Conservation (phyloP, 1,140 invertebrate genomes). For the Drosophila suzukii region DNA sequence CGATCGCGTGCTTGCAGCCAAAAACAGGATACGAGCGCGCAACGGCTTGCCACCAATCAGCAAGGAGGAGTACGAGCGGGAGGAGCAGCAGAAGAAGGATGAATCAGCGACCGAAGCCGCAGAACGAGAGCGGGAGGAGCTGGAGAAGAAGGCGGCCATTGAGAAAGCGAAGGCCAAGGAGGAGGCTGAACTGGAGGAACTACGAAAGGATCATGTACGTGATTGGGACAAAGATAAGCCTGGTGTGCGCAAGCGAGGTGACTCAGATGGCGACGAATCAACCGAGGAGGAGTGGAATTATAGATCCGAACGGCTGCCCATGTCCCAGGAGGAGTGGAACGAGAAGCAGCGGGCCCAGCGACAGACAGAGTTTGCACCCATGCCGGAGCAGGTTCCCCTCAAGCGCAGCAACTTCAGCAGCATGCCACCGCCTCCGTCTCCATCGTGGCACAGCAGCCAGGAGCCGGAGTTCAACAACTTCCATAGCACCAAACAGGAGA, state of each 20-base stretch:
- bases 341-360: slow-evolving; percentile 89
- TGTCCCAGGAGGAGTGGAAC: slow-evolving; percentile 93
- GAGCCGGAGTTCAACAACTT: slow-evolving; percentile 56
- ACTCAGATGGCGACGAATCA: slow-evolving; percentile 50
- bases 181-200: slow-evolving; percentile 84
- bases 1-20: slow-evolving; percentile 91
- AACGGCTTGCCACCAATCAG: slow-evolving; percentile 88
- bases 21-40: slow-evolving; percentile 90
- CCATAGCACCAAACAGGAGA: slow-evolving; percentile 59
- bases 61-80: slow-evolving; percentile 63
- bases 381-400: slow-evolving; percentile 41
- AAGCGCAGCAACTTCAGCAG: slow-evolving; percentile 81
- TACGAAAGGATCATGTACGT: slow-evolving; percentile 86
- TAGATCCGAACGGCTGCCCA: slow-evolving; percentile 85
- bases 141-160: slow-evolving; percentile 84
- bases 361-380: slow-evolving; percentile 89
- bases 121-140: slow-evolving; percentile 84
- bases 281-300: slow-evolving; percentile 80
- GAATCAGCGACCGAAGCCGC: slow-evolving; percentile 85
- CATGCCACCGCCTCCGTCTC: slow-evolving; percentile 30
- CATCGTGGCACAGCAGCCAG: slow-evolving; percentile 1
- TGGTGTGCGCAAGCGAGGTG: slow-evolving; percentile 23
- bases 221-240: slow-evolving; percentile 89
- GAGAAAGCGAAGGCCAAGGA: slow-evolving; percentile 63
- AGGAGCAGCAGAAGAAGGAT: slow-evolving; percentile 33